Base-by-base conservation (phyloP, 23 tunicate genomes). In the Trididemnum miniatum region DNA sequence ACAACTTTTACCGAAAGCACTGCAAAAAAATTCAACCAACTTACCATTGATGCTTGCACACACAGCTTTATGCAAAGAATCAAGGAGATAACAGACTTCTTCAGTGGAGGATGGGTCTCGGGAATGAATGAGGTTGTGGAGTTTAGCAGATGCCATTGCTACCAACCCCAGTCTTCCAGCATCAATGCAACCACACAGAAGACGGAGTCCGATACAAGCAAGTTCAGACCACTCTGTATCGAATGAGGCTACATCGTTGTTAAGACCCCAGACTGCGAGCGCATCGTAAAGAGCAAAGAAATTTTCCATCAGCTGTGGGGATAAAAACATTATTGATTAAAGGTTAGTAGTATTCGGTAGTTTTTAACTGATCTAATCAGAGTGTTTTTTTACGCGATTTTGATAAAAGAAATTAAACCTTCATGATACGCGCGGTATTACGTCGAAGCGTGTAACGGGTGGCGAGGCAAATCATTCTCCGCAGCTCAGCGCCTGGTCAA, bases 61-160 rank as follows among this genome's bases (percentile, higher is more conserved):
- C n/a, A 87, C 88, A 0, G 71, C 57, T 7, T 36, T 57, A 35
- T 91, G 87, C 18, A 91, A 40, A 12, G 75, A 35, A 37, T 82
- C 57, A 32, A 91, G 65, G 30, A 91, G 51, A 76, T 77, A 91
- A 71, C 91, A 91, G 18, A 91, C 89, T 82, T 91, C 97, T 28
- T 86, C 79, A 7, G 91, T 78, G 78, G 82, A 65, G 5, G 76
- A 39, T 28, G 97, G 91, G 1, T 54, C 49, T 27, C 97, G 69
- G 34, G 91, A 86, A 71, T 91, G 91, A 0, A 91, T 78, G 31
- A 91, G 85, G 71, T 86, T 90, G 77, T 86, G 97, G 22, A 91
- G 83, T 57, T 86, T 91, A 5, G 97, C 97, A 0, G 91, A 90
- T 65, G 97, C 90, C 91, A 91, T 91, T 36, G 97, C 97, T 36